Base-by-base conservation (phyloP, 2,797 vertebrate genomes). In the Pangasius larnaudii region DNA sequence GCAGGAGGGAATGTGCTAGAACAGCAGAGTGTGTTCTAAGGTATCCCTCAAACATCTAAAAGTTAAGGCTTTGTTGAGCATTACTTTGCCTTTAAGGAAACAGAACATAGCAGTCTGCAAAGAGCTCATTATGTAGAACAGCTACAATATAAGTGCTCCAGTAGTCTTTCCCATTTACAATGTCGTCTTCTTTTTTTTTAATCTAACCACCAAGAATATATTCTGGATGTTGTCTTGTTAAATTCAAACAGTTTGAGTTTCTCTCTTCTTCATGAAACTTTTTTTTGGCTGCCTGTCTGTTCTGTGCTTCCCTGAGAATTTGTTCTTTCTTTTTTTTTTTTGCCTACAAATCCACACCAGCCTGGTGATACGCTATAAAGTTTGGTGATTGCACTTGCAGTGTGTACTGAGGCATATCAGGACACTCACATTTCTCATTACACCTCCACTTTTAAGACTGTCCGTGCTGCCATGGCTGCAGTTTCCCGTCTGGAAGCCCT, bases 371-470 rank as follows among this genome's bases (percentile, higher is more conserved):
- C 19, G 33, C 49, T 77, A 72, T 85, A 46, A 77, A 79, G 58
- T 86, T 86, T 88, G 53, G 36, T 80, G 83, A 86, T 79, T 83
- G 77, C 69, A 72, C 86, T 87, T 86, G 58, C 84, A 65, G 72
- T 83, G 63, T 84, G 78, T 88, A 86, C 87, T 24, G 61, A 88
- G 65, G 51, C 86, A 88, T 81, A 74, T 90, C 46, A 80, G 87
- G 39, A 65, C 69, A 67, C 49, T 87, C 84, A 61, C 63, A 72
- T 86, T 81, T 89, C 78, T 92, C 88, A 88, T 90, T 84, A 89
- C 71, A 75, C 69, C 46, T 61, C 71, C 49, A 53, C 3, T 16
- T 80, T 84, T 79, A 53, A 61, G 67, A 39, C 51, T 46, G 75
- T 58, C 78, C 42, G 61, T 72, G 69, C 46, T 67, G 33, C 78